phyloP scores from a whole-genome alignment of 2,888 invertebrate genomes.

The Leucania comma region DNA sequence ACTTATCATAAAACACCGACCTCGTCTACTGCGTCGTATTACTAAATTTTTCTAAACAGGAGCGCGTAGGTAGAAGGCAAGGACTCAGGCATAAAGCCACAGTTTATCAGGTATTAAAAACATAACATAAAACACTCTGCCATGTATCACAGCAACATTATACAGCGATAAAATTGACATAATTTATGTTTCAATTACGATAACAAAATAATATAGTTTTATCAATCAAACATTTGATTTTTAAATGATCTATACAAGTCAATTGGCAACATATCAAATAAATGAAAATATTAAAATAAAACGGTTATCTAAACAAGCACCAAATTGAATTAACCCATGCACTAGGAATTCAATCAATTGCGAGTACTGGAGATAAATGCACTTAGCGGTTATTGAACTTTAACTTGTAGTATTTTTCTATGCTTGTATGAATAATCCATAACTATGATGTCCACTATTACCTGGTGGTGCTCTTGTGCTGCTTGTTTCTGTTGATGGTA shows the following conservation, averaged over 20 bases:
- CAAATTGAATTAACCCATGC: neutral
- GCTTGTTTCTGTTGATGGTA: constrained; percentile 77
- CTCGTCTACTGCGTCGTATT: constrained; percentile 25
- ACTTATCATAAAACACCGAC: constrained; percentile 30
- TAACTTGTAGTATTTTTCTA: neutral
- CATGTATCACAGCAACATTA: constrained; percentile 34
- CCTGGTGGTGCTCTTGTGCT: constrained; percentile 51
- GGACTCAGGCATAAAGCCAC: constrained; percentile 34
- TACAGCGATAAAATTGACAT: constrained; percentile 39
- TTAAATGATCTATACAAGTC: constrained; percentile 13
- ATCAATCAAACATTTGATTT: constrained; percentile 47
- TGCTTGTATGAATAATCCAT: too few relatives aligned
- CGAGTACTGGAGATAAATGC: constrained; percentile 13
- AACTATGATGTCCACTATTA: constrained; percentile 13
- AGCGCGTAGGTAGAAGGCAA: constrained; percentile 54
- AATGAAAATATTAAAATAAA: constrained; percentile 9
- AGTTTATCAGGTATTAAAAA: constrained; percentile 41
- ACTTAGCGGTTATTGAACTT: constrained; percentile 15
- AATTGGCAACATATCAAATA: constrained; percentile 29
- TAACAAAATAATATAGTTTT: constrained; percentile 36
- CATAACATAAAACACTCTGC: constrained; percentile 21
- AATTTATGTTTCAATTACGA: constrained; percentile 45
- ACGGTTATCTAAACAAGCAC: neutral
- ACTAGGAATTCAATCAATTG: constrained; percentile 13
- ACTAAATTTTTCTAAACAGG: constrained; percentile 56